phyloP scores from a whole-genome alignment of 2,113 vertebrate genomes.

The Paralichthys olivaceus region DNA sequence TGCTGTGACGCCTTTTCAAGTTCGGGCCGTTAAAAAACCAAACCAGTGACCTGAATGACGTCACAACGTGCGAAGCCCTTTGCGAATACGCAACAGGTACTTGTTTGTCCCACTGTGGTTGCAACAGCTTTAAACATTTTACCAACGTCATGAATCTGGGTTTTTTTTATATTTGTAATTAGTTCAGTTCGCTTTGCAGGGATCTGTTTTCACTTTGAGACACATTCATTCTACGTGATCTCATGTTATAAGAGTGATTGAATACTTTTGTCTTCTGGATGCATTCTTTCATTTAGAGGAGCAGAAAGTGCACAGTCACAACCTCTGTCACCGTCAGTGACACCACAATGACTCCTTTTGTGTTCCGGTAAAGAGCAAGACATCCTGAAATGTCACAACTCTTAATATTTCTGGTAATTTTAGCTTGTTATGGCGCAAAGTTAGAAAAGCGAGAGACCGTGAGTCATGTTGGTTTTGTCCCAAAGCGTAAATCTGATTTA shows the following conservation, averaged over 20 bases:
- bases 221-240: no score
- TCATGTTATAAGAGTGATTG: no score
- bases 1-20: background rate
- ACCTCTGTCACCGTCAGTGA: no score
- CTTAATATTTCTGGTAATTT: background rate
- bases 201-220: no score
- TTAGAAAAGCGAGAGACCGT: background rate
- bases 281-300: no score
- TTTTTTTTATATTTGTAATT: no score
- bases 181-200: no score
- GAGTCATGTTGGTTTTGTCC: conserved; percentile 3
- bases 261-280: no score
- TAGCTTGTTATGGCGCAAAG: background rate
- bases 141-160: background rate
- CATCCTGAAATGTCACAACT: conserved; percentile 38
- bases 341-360: background rate
- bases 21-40: background rate
- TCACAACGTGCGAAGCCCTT: no score
- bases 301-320: no score
- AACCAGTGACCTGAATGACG: background rate
- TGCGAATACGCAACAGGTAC: background rate
- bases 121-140: background rate
- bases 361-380: background rate
- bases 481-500: background rate
- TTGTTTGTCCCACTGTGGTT: background rate